A percentile compares a stretch with the other conserved stretches of the same genome.
phyloP scores from a whole-genome alignment of 2,113 vertebrate species.

The Prietella phreatophila region DNA sequence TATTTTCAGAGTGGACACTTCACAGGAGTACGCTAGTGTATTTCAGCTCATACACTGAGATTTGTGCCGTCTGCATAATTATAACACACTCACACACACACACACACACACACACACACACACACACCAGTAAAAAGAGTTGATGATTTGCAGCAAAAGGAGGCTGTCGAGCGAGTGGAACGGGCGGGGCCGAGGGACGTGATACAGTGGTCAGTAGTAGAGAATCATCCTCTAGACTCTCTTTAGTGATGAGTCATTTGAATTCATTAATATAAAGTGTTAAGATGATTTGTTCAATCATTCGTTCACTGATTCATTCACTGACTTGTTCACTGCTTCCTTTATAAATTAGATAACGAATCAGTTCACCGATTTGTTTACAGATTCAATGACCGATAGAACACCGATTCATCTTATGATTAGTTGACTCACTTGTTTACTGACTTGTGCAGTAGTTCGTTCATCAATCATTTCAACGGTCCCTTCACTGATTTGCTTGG shows the following conservation, averaged over 20 bases:
- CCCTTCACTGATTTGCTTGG: not conserved
- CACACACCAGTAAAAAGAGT: not conserved
- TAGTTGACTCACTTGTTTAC: not conserved
- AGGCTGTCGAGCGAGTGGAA: not conserved
- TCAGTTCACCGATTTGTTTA: not conserved
- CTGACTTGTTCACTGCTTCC: not conserved
- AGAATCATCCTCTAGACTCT: not conserved
- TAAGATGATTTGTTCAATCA: not conserved
- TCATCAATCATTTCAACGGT: not conserved
- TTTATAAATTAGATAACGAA: not conserved
- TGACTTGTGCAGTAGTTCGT: not conserved
- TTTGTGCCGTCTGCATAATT: not conserved
- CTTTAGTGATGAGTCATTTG: not conserved
- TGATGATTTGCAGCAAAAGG: not conserved
- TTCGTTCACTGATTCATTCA: not conserved
- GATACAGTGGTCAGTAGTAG: not conserved
- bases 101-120: no score
- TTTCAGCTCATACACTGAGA: not conserved
- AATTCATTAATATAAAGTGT: not conserved
- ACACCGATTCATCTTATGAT: not conserved
- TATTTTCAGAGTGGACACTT: slow-evolving; percentile 24
- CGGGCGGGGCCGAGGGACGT: not conserved
- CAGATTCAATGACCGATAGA: not conserved
- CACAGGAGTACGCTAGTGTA: not conserved
- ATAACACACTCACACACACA: slow-evolving; percentile 2